Percentiles rank a stretch among this genome's conserved stretches.
Conservation (phyloP, 2,113 vertebrate species). For the Cochlearius cochlearius region DNA sequence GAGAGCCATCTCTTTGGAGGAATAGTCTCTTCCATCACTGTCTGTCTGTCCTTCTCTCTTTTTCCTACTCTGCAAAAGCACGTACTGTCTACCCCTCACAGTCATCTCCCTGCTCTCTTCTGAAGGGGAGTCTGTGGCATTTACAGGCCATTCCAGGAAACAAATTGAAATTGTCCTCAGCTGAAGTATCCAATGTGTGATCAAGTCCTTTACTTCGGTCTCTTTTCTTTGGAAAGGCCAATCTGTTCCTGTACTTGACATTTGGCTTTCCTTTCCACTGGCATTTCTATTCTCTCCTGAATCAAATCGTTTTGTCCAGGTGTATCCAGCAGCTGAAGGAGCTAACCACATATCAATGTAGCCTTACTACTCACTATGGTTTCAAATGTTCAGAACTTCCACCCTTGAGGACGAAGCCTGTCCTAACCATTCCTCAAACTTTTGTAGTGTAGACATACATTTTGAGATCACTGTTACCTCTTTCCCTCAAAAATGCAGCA, state of each 20-base stretch:
- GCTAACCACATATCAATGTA: not conserved
- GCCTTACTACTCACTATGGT: not conserved
- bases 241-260: fast-evolving
- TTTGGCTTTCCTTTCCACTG: not conserved
- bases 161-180: not conserved
- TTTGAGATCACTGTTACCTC: not conserved
- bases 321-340: not conserved
- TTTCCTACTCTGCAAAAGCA: not conserved
- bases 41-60: not conserved
- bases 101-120: not conserved
- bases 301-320: not conserved
- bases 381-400: not conserved
- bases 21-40: not conserved
- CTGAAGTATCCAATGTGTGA: not conserved
- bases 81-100: not conserved
- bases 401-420: not conserved
- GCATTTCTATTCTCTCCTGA: not conserved
- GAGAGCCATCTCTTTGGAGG: not conserved
- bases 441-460: not conserved
- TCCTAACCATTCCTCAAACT: not conserved
- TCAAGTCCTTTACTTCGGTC: not conserved
- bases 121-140: not conserved
- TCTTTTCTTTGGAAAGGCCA: not conserved
- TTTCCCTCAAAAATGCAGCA: not conserved
- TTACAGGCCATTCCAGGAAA: not conserved